phyloP scores from a whole-genome alignment of 2,113 vertebrate genomes.

The Corydoras sp. region DNA sequence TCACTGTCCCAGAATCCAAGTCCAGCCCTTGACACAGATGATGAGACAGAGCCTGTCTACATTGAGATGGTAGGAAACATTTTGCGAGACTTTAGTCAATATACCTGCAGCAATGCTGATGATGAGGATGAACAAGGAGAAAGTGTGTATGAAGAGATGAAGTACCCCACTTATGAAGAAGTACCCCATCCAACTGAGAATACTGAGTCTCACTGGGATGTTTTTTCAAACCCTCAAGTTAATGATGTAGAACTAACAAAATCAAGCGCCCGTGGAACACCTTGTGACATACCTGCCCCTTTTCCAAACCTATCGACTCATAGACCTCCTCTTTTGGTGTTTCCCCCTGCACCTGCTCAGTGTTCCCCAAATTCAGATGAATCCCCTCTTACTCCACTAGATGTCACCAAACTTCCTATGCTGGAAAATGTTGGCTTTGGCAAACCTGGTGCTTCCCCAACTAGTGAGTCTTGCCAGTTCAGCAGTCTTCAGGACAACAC shows the following conservation, averaged over 20 bases:
- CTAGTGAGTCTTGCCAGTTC: constrained; percentile 15
- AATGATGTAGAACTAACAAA: constrained; percentile 30
- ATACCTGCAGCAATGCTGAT: constrained; percentile 26
- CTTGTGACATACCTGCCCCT: constrained; percentile 88
- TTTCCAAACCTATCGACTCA: constrained; percentile 92
- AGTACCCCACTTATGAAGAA: constrained; percentile 85
- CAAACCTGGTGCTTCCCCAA: constrained; percentile 71
- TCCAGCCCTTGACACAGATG: constrained; percentile 71
- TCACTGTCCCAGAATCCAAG: constrained; percentile 74
- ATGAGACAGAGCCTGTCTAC: constrained; percentile 91
- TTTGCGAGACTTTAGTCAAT: constrained; percentile 74
- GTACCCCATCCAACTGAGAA: constrained; percentile 64
- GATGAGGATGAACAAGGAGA: constrained; percentile 85
- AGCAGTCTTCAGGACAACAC: constrained; percentile 43
- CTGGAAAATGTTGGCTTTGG: constrained; percentile 78
- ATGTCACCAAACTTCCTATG: constrained; percentile 83
- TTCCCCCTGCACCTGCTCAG: constrained; percentile 85
- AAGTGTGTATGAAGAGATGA: constrained; percentile 97
- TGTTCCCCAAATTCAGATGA: constrained; percentile 95
- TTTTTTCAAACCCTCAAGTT: background rate
- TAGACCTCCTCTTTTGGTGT: constrained; percentile 85
- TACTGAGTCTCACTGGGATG: constrained; percentile 41
- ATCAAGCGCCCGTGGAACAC: constrained; percentile 70
- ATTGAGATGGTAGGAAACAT: constrained; percentile 98
- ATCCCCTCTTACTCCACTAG: constrained; percentile 89